Base-by-base conservation (phyloP, 2,113 vertebrate genomes). In the Scomber colias region DNA sequence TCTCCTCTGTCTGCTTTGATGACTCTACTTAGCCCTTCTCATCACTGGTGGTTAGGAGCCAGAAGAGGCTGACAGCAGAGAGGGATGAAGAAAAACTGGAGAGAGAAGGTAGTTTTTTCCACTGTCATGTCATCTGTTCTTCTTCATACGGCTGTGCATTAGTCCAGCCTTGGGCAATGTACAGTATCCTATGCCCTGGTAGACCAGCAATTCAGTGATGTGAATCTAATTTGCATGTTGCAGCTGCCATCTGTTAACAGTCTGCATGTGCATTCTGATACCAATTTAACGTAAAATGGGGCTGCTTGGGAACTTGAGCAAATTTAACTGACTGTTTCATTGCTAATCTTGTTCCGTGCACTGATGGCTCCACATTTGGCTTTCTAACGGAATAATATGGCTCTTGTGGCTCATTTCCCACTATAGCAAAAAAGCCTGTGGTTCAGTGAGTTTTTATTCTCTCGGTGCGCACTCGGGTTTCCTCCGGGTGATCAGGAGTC, bases 241-340 rank as follows among this genome's bases (percentile, higher is more conserved):
- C 48, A 51, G 35, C 46, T 57, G 64, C 85, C 83, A 82, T 89
- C 80, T 90, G 82, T 75, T 84, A 55, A 48, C 48, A 62, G 79
- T 74, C 67, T 71, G 62, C 40, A 62, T 63, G 64, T 55, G 72
- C 50, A 77, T 81, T 75, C 49, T 53, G 63, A 76, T 51, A 68
- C 57, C 67, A 50, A 67, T 85, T 79, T 63, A 62, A 81, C 51
- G 60, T 67, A 48, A 83, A 81, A 81, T 66, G 62, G 35, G 6
- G 51, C 61, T 84, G 53, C 51, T 69, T 78, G 67, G 57, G 50
- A 82, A 72, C 62, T 78, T 79, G 62, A 65, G 71, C 35, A 81
- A 69, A 82, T 75, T 62, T 57, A 69, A 80, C 63, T 50, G 78
- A 81, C 44, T 71, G 46, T 82, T 89, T 87, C 67, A 75, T 78